Evolutionary conservation across 2,888 invertebrate species (phyloP).

Genomic region (Drosophila imparisetae): DNA sequence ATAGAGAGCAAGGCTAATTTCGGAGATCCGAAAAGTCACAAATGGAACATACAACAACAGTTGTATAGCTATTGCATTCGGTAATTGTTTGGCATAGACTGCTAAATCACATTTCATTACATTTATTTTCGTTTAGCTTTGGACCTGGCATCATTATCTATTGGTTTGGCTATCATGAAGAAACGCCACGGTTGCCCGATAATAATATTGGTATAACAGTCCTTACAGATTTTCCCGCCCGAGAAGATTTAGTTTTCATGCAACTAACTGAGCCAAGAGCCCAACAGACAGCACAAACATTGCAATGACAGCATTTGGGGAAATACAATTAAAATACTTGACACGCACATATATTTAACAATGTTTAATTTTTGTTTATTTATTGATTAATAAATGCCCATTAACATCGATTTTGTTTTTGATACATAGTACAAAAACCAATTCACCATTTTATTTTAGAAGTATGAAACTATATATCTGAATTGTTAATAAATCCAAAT

Average conservation of each 20-base stretch:
- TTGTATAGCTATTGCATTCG: conserved; percentile 95
- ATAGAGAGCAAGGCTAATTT: conserved; percentile 98
- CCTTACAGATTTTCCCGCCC: conserved; percentile 86
- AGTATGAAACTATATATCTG: not conserved
- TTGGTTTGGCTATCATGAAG: conserved; percentile 95
- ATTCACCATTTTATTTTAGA: conserved; percentile 7
- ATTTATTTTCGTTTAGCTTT: conserved; percentile 86
- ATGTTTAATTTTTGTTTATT: conserved; percentile 42
- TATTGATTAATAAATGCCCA: conserved; percentile 52
- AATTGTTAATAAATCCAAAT: conserved; percentile 6
- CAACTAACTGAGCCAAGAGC: conserved; percentile 37
- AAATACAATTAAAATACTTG: conserved; percentile 1
- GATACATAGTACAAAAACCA: conserved; percentile 41
- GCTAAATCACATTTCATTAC: not conserved
- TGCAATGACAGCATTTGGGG: not conserved
- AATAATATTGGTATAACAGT: conserved; percentile 87
- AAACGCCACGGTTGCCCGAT: conserved; percentile 86
- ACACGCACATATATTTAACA: conserved; percentile 28
- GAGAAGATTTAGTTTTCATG: conserved; percentile 84
- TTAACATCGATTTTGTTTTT: conserved; percentile 47
- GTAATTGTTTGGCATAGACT: conserved; percentile 47
- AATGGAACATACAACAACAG: conserved; percentile 92
- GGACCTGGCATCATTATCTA: conserved; percentile 97
- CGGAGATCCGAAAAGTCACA: conserved; percentile 93
- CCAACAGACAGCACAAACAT: not conserved